Evolutionary conservation across 2,797 vertebrate genomes (phyloP), one percentile per base, ranked within the genome.

Genomic region (Hirundo rustica): DNA sequence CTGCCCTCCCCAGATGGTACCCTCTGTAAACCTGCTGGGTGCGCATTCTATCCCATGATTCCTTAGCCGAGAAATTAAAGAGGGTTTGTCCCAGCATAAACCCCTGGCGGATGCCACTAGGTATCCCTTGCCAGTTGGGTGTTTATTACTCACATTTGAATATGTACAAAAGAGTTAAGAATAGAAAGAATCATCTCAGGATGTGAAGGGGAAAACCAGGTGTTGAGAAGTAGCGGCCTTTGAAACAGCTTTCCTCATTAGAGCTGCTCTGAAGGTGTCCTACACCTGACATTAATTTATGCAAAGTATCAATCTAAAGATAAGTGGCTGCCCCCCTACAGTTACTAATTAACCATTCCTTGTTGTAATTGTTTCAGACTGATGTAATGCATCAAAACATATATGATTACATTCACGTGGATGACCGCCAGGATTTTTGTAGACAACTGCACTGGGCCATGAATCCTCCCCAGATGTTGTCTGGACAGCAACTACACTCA

Each of bases 371-470:
- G n/a, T 97, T 98, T n/a, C 98, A 99, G 99, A 99, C 99, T 23
- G 99, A 99, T 47, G 99, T 99, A 93, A 99, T 99, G 99, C 99
- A 99, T 97, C 99, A 99, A 96, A 99, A 99, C 40, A 98, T 99
- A 92, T 99, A 99, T 3, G 99, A 99, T 98, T 99, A 99, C 92
- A 99, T 99, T 96, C 99, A 99, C 1, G 98, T 99, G 93, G 99
- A 99, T 34, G 99, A 99, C 97, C 98, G 99, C 27, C 99, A 98
- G 95, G 99, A 99, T 98, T 99, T 99, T 98, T 98, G 97, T 87
- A 98, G 98, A 84, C 99, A 99, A 97, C 98, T 99, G 60, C 99
- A 99, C 97, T 99, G 99, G 99, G 98, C 99, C 97, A 99, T 99
- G 99, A 99, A 99, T 96, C 99, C 99, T 27, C 98, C 98, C 10